Evolutionary conservation across 2,797 vertebrate genomes (phyloP), one percentile per base, ranked within the genome.

Genomic region (Nyctalus aviator): DNA sequence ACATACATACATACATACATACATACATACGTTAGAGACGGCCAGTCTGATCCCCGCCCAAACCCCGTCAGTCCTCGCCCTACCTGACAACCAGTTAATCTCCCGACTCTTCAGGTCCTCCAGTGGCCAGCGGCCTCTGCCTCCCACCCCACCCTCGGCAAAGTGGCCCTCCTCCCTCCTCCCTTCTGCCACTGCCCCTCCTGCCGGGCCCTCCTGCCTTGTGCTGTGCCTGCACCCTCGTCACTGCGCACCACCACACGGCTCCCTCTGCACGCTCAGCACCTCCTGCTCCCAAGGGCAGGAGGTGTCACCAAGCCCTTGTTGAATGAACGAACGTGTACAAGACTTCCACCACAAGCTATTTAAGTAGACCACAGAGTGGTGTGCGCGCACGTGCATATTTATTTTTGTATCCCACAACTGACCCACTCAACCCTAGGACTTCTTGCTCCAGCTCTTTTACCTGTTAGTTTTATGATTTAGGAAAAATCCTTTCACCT

Each of bases 401-500:
- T 64, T 15, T 72, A 41, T 35, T 9, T 76, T 53, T 48, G 32
- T 15, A n/a, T 32, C 25, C 83, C 46, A 76, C 13, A 48, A 23
- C 1, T 5, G 17, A 69, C 62, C 84, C n/a, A n/a, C 20, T 17
- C 68, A 79, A 41, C 17, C 46, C 7, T 7, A n/a, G 64, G 35
- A 75, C 44, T 48, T 85, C 32, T 8, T 68, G 27, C 35, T 93
- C 30, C 6, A 77, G 64, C 18, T 90, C 53, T 62, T 18, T 35
- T 53, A 50, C 9, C 32, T 37, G 77, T 21, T 50, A 75, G 72
- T 37, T 84, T 91, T 46, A 78, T 7, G 17, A 89, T 23, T 88
- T 82, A 79, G 25, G 35, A 30, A 53, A 92, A 77, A 53, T 73
- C 32, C 20, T 95, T 90, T 62, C 2, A 50, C 35, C 30, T 66